Base-by-base conservation (phyloP, 2,888 invertebrate genomes). In the Mimas tiliae region DNA sequence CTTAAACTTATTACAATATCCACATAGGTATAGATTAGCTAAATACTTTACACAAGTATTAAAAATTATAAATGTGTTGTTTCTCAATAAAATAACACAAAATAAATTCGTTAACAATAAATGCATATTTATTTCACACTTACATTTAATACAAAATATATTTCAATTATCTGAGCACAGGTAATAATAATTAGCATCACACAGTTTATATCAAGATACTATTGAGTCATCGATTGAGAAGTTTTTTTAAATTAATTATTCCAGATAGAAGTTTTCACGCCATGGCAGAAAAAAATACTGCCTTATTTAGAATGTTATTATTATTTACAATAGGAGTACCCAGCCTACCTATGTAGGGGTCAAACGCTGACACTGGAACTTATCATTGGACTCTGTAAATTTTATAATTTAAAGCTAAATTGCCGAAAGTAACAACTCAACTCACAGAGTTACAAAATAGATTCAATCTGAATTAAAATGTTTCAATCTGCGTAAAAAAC, bases 81-180 rank as follows among this genome's bases (percentile, higher is more conserved):
- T 64, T 50, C 64, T 70, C 50, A 72, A 73, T 74, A 79, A 81
- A 81, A 76, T 75, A 88, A 87, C 85, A 88, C 77, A 87, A 91
- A 89, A 89, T 91, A 92, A 93, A 92, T 92, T 93, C 92, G 90
- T 87, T 90, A 87, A 86, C 83, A 87, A 86, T 93, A 93, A 93
- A 93, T 93, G 92, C 92, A 90, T 76, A 80, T 76, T 72, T 78
- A 74, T 78, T 76, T 78, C 75, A 76, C 67, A 58, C 52, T 66
- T 66, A 63, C 64, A 64, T 66, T 64, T 63, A 64, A 64, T 67
- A 65, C 69, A 69, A 70, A 68, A 55, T 62, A 68, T 63, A 62
- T 38, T 47, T 51, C 68, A 65, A 64, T 63, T 64, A 67, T 64
- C 50, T 71, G 70, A 70, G 67, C 72, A 64, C 45, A 52, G n/a